These are phyloP conservation scores for Diprion similis DNA, from an alignment of 1,140 invertebrate genomes.

Conservation along the genomic window DNA sequence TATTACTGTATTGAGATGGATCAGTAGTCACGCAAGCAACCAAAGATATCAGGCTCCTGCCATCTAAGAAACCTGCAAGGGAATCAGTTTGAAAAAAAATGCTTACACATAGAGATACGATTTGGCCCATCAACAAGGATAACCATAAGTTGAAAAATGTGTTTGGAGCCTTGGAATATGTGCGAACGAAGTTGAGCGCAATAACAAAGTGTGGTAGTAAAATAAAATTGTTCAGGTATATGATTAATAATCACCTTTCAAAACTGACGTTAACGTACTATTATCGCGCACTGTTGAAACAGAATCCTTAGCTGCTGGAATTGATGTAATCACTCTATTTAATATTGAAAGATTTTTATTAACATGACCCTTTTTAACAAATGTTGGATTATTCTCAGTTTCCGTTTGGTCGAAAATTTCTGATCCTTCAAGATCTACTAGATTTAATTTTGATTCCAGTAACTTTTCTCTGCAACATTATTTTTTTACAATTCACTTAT, in stretches of 20 bases:
- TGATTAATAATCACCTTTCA: not conserved
- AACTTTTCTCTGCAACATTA: not conserved
- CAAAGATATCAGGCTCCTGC: not conserved
- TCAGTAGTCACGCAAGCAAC: not conserved
- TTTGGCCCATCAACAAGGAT: not conserved
- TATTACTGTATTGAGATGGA: not conserved
- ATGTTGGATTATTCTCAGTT: not conserved
- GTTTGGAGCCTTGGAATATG: not conserved
- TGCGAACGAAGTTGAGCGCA: too few species aligned
- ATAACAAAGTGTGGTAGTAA: too few species aligned
- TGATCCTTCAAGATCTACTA: not conserved
- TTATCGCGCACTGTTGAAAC: not conserved
- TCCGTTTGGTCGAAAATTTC: not conserved
- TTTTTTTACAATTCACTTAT: too few species aligned
- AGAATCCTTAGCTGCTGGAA: too few species aligned
- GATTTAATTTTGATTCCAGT: not conserved
- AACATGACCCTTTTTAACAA: not conserved
- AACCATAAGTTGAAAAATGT: not conserved
- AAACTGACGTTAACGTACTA: not conserved
- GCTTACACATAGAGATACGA: not conserved
- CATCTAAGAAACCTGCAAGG: not conserved
- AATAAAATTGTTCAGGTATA: too few species aligned
- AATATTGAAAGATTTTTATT: not conserved
- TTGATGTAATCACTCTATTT: not conserved
- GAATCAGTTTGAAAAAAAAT: too few species aligned